A percentile compares a stretch with the other conserved stretches of the same genome.
These are phyloP conservation scores for Sycobia sp. DNA, from an alignment of 1,140 invertebrate genomes.

Conservation along the genomic window DNA sequence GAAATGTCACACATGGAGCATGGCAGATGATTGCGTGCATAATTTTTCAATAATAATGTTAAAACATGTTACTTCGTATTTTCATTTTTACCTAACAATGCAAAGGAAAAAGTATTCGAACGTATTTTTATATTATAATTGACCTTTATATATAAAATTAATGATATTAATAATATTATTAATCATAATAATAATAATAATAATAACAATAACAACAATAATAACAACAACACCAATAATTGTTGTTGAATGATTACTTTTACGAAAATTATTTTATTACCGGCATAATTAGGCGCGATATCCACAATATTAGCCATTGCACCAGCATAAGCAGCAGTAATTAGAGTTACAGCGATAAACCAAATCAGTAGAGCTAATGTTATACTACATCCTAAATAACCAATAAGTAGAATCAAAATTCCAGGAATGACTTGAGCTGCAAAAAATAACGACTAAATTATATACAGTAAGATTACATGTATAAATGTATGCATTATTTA, in stretches of 20 bases:
- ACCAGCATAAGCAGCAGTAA: constrained; percentile 75
- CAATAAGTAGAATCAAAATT: constrained; percentile 68
- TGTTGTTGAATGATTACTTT: not conserved
- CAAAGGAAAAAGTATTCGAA: no score
- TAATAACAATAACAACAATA: not conserved
- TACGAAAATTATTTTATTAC: constrained; percentile 39
- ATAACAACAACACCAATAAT: not conserved
- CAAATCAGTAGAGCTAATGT: constrained; percentile 67
- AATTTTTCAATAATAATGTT: no score
- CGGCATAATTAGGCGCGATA: constrained; percentile 74
- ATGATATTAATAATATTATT: no score
- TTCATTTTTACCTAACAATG: no score
- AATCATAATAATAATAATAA: constrained; percentile 5
- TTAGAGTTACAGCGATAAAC: constrained; percentile 74
- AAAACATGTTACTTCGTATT: no score
- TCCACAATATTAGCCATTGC: constrained; percentile 80
- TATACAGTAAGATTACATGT: no score
- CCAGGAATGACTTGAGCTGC: constrained; percentile 73
- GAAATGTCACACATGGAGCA: no score
- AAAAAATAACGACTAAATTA: no score
- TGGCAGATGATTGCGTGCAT: no score
- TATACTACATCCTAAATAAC: constrained; percentile 70
- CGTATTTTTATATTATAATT: no score
- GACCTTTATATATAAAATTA: no score
- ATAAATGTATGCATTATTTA: no score